Base-by-base conservation (phyloP, 2,113 vertebrate species). In the Pelobates fuscus region DNA sequence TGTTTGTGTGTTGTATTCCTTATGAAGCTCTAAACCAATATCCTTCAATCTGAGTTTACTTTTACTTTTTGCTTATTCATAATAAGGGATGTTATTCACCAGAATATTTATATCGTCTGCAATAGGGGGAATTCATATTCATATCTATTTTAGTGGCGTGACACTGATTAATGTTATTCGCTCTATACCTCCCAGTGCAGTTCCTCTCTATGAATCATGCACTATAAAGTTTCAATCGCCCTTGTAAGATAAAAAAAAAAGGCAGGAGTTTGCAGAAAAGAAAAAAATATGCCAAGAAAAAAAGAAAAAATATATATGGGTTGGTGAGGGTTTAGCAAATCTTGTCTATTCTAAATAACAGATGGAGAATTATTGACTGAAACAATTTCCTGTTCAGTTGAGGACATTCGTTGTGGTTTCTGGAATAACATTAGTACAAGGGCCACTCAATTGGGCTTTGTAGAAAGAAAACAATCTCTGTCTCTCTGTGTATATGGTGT, bases 161-260 rank as follows among this genome's bases (percentile, higher is more conserved):
- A 93, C 88, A 88, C 88, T 91, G 87, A 91, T 91, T 82, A 90
- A 91, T 89, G 90, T 81, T 81, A 85, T 77, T 66, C 6, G 73
- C 71, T 24, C 86, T 41, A 29, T 30, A 82, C 84, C 87, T 89
- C 79, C 2, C 43, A 84, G 82, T 81, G 83, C 82, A 67, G 70
- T 72, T 70, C 80, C 69, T 63, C 77, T 77, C 77, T 71, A 87
- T 89, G 89, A 91, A 90, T 91, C 87, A 90, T 80, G 85, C 81
- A 26, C 86, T 89, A 82, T 86, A 84, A 89, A 88, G 86, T 91
- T 90, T 83, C 87, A 86, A 62, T 88, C 10, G 87, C 82, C 89
- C 89, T 91, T 89, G 88, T 74, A 77, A 37, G 84, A 82, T 67
- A 75, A 67, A 67, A 67, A 55, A 74, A 74, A 12, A 27, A 41